Conservation (phyloP, 2,113 vertebrate genomes). For the Aldabrachelys gigantea region DNA sequence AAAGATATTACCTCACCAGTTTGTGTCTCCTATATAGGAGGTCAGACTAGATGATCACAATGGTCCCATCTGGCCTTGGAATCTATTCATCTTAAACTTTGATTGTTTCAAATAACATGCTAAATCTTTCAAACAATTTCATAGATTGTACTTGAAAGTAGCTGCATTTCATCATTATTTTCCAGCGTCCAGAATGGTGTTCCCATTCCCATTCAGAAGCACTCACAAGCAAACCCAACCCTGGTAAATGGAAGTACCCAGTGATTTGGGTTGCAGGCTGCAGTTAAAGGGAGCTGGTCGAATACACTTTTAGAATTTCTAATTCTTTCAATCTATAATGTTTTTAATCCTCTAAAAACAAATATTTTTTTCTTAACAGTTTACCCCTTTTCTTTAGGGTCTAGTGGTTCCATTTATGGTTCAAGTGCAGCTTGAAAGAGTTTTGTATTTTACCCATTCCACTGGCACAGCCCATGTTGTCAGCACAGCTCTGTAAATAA, state of each 20-base stretch:
- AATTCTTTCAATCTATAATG: neutral
- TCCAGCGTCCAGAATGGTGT: no score
- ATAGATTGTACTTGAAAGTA: no score
- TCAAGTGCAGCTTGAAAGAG: neutral
- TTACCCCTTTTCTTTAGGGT: neutral
- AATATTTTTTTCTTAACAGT: neutral
- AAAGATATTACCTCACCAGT: no score
- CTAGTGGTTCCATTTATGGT: neutral
- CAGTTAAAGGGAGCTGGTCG: neutral
- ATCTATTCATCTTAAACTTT: no score
- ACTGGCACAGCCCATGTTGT: neutral
- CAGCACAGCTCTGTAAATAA: neutral
- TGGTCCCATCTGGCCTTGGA: no score
- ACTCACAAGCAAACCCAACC: neutral
- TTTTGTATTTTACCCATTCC: neutral
- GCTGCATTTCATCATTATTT: no score
- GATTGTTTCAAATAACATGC: no score
- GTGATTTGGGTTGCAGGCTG: accelerated
- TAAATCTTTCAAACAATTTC: no score
- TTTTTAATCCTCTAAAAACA: neutral
- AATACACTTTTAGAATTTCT: neutral
- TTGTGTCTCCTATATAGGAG: no score
- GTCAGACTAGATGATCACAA: no score
- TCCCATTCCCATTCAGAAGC: neutral
- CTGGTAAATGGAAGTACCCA: neutral